These are phyloP conservation scores for Mobula hypostoma DNA, from an alignment of 2,113 vertebrate species.

Conservation along the genomic window DNA sequence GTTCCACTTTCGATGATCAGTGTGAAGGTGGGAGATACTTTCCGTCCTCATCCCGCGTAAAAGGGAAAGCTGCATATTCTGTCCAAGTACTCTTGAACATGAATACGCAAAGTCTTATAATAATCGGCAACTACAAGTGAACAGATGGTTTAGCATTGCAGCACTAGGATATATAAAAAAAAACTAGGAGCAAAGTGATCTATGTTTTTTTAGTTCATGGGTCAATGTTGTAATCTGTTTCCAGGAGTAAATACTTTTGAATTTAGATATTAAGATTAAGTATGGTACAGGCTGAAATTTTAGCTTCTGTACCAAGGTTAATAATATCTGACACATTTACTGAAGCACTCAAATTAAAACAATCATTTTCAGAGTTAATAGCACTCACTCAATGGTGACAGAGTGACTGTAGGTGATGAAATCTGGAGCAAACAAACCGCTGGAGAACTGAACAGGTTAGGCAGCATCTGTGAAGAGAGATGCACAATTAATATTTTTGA, in stretches of 20 bases:
- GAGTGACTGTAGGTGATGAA: no score
- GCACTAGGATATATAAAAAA: not conserved
- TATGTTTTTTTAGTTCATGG: not conserved
- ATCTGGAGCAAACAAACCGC: no score
- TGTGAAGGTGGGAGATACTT: not conserved
- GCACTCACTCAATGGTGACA: not conserved
- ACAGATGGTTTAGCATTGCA: not conserved
- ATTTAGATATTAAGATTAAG: not conserved
- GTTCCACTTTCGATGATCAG: not conserved
- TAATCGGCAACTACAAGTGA: not conserved
- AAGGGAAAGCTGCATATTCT: not conserved
- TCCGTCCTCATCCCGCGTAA: not conserved
- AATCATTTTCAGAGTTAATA: not conserved
- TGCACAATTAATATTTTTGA: no score
- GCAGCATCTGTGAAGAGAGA: no score
- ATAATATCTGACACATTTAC: not conserved
- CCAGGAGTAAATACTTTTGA: not conserved
- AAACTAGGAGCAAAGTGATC: not conserved
- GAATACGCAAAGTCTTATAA: not conserved
- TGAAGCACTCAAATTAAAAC: not conserved
- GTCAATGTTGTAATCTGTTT: not conserved
- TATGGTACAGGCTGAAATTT: not conserved
- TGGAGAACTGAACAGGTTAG: no score
- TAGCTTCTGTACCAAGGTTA: not conserved
- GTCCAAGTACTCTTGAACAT: not conserved